Evolutionary conservation across 2,888 invertebrate genomes (phyloP).

Genomic region (Atrina japonica): DNA sequence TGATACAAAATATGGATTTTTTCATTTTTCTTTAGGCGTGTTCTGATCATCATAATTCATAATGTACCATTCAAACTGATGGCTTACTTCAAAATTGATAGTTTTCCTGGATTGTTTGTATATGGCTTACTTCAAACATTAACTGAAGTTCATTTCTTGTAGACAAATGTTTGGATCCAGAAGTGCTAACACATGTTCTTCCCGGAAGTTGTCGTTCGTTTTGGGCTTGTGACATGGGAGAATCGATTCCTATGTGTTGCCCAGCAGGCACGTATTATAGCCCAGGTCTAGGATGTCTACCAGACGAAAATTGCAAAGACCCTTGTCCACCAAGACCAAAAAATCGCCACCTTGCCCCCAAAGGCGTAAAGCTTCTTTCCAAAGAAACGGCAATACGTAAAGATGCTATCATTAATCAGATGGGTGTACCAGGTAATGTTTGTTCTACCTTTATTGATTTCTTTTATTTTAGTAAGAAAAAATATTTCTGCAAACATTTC

Average conservation of each 20-base stretch:
- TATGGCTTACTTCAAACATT: slow-evolving; percentile 13
- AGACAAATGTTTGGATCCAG: slow-evolving; percentile 50
- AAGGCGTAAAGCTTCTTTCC: background rate
- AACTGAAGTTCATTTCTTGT: slow-evolving; percentile 34
- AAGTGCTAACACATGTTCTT: slow-evolving; percentile 37
- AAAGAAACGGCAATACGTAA: background rate
- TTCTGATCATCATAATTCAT: no score
- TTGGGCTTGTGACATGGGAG: slow-evolving; percentile 50
- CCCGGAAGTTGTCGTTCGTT: slow-evolving; percentile 52
- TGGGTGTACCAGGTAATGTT: slow-evolving; percentile 14
- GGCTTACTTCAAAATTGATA: no score
- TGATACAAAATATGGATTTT: no score
- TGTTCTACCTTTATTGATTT: background rate
- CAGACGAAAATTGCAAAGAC: slow-evolving; percentile 50
- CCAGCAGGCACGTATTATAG: slow-evolving; percentile 47
- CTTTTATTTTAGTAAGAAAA: no score
- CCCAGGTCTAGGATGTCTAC: slow-evolving; percentile 47
- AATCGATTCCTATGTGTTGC: slow-evolving; percentile 59
- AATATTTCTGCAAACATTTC: no score
- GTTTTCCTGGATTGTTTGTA: no score
- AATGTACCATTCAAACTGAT: no score
- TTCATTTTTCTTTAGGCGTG: no score
- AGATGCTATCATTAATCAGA: background rate
- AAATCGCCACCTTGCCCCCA: background rate
- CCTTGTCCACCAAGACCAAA: slow-evolving; percentile 48